Conservation (phyloP, 2,888 invertebrate species). For the Ormyrus nitidulus region DNA sequence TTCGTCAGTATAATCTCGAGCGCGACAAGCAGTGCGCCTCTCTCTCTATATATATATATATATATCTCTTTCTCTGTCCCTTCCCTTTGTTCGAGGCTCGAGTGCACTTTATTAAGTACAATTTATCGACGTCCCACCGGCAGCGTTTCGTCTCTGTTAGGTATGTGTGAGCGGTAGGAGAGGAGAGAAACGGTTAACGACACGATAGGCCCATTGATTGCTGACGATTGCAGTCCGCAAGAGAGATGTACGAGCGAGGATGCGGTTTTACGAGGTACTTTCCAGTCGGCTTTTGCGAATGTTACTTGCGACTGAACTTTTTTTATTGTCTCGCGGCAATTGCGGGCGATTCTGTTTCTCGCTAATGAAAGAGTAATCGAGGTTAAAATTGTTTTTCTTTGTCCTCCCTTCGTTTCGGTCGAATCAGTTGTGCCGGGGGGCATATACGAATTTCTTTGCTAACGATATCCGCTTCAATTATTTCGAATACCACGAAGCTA, state of each 20-base stretch:
- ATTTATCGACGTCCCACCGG: constrained; percentile 60
- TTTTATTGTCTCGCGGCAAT: not conserved
- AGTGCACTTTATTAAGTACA: constrained; percentile 62
- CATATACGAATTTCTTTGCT: no score
- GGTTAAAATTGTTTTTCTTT: not conserved
- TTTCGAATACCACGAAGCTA: no score
- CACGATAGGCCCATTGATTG: constrained; percentile 45
- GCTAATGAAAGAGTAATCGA: not conserved
- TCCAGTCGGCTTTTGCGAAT: no score
- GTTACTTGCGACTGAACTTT: not conserved
- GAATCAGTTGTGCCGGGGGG: not conserved
- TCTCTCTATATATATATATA: not conserved
- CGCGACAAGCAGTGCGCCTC: not conserved
- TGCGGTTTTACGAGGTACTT: constrained; percentile 28
- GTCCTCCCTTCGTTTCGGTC: not conserved
- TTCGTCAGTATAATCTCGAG: constrained; percentile 37
- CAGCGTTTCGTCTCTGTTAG: not conserved
- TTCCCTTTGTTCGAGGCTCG: constrained; percentile 57
- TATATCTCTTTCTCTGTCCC: not conserved
- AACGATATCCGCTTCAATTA: no score
- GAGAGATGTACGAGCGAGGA: not conserved
- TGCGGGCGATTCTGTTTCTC: not conserved
- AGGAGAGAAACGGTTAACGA: constrained; percentile 29
- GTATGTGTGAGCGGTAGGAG: not conserved
- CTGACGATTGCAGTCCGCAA: constrained; percentile 18